A percentile compares a stretch with the other conserved stretches of the same genome.
Conservation (phyloP, 1,140 invertebrate genomes). For the Papilio aristodemus region DNA sequence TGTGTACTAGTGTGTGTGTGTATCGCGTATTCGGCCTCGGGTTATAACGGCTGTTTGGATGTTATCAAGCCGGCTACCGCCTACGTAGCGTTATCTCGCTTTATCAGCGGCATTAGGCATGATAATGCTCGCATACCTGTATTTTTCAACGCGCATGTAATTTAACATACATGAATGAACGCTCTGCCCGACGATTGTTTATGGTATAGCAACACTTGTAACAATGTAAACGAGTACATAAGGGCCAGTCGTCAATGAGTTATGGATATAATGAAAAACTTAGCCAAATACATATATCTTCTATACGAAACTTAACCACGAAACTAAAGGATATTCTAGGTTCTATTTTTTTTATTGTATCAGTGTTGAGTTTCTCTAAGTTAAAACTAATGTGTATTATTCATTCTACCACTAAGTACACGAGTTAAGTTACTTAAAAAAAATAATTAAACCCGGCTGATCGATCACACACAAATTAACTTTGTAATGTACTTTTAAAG, state of each 20-base stretch:
- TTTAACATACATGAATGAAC: conserved; percentile 57
- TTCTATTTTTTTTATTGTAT: too few relatives aligned
- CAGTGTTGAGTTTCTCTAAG: too few relatives aligned
- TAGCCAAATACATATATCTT: background rate
- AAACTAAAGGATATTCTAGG: background rate
- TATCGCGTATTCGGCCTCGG: conserved; percentile 17
- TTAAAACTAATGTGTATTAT: too few relatives aligned
- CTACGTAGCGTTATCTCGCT: conserved; percentile 54
- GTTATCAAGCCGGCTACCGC: conserved; percentile 59
- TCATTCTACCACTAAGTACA: too few relatives aligned
- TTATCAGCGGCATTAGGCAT: conserved; percentile 59
- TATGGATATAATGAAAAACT: background rate
- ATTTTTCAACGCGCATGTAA: conserved; percentile 48
- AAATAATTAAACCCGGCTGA: too few relatives aligned
- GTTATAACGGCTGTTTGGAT: conserved; percentile 32
- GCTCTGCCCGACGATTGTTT: conserved; percentile 30
- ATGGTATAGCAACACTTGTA: conserved; percentile 32
- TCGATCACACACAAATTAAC: too few relatives aligned
- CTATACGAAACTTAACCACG: background rate
- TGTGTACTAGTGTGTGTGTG: conserved; percentile 33
- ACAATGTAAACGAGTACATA: conserved; percentile 41
- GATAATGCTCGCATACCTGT: conserved; percentile 62
- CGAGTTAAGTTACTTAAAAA: too few relatives aligned
- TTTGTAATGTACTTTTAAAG: too few relatives aligned
- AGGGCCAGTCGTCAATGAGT: conserved; percentile 3